Base-by-base conservation (phyloP, 2,888 invertebrate genomes). In the Eulithis prunata region DNA sequence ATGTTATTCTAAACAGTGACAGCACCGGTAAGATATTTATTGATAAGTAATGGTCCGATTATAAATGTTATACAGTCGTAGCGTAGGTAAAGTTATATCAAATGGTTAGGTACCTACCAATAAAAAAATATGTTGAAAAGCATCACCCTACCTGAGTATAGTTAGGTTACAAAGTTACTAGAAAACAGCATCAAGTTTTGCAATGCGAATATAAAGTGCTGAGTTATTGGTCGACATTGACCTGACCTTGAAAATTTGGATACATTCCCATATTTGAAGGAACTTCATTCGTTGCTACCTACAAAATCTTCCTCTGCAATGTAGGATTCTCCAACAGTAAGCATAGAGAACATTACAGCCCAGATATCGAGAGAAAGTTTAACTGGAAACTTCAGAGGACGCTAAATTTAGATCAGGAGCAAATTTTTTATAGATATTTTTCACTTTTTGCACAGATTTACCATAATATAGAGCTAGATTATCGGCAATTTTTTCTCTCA, bases 401-500 rank as follows among this genome's bases (percentile, higher is more conserved):
- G 43, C 28, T 12, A 41, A 49, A 57, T 62, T 57, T 10, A 36
- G 43, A 46, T 51, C 10, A 12, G 11, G 11, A 32, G 52, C 32
- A 54, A 12, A 41, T 21, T 58, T 51, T 36, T 38, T 45, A 5
- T 36, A 14, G 10, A 49, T 14, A n/a, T 43, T 32, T 56, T 43
- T 59, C 41, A 8, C 55, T 14, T 28, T 64, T 56, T 53, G 51
- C 51, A 51, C 51, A 58, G 45, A 64, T 62, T 58, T 64, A 52
- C 21, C 54, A 64, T 62, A 53, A 62, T 68, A 66, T 66, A 45
- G 59, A 55, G 60, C 60, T 66, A 70, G 68, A 70, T 71, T 69
- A 73, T 69, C 67, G 69, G 52, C 60, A 69, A 65, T 63, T 73
- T 71, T 71, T 69, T 71, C 66, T 70, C 57, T 62, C 54, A 62